Percentiles rank a stretch among this genome's conserved stretches.
phyloP scores from a whole-genome alignment of 2,888 invertebrate species.

The Mythimna lalbum region DNA sequence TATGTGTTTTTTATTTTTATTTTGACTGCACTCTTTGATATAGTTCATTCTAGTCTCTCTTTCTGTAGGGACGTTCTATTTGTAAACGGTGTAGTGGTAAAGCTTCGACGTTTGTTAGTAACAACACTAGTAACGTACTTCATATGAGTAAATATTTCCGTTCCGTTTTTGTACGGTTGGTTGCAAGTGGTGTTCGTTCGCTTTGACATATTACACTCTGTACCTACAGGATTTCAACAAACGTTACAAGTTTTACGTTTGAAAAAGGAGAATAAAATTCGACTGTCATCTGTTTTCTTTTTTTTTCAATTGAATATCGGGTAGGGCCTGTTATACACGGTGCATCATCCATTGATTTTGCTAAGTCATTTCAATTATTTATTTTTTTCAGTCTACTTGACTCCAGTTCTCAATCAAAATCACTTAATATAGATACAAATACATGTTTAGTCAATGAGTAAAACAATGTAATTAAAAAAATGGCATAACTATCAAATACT shows the following conservation, averaged over 20 bases:
- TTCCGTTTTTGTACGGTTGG: not conserved
- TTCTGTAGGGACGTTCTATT: not conserved
- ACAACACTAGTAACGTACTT: constrained; percentile 12
- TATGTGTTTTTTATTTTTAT: too few species aligned
- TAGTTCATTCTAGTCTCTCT: not conserved
- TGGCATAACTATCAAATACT: too few species aligned
- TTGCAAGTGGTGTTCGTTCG: not conserved
- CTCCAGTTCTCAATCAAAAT: too few species aligned
- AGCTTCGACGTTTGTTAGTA: constrained; percentile 1
- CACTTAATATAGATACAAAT: too few species aligned
- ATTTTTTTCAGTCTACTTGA: too few species aligned
- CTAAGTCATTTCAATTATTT: too few species aligned
- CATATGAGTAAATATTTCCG: constrained; percentile 16
- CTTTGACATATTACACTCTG: not conserved
- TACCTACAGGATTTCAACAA: constrained; percentile 4
- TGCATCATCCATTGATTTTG: too few species aligned
- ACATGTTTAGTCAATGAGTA: too few species aligned
- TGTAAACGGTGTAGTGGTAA: not conserved
- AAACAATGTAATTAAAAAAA: too few species aligned
- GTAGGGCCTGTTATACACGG: too few species aligned
- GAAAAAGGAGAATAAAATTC: not conserved
- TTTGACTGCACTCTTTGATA: not conserved
- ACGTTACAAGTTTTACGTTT: not conserved
- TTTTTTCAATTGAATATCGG: too few species aligned
- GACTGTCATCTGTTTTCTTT: not conserved